Evolutionary conservation across 2,888 invertebrate genomes (phyloP), one percentile per base, ranked within the genome.

Genomic region (Synergus gifuensis): DNA sequence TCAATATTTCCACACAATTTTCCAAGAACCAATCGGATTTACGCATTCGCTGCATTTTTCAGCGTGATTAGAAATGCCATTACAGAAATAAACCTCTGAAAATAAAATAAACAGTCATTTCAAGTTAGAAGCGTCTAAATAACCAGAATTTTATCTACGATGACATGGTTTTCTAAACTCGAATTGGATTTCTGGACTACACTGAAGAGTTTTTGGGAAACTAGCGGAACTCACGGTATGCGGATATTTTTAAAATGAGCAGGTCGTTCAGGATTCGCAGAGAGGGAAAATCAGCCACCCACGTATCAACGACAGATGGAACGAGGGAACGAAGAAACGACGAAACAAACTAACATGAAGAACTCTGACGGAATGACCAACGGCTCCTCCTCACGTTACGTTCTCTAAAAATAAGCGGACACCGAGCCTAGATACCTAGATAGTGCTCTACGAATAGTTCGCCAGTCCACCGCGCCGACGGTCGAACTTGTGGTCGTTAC

Each of bases 341-440:
- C 82, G 78, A 83, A 82, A 79, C 83, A 67, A 78, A 79, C 82
- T 81, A 79, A 83, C 82, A 83, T 85, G 83, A 83, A 76, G 83
- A 79, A 83, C 81, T 63, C 67, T 83, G 83, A 85, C 82, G 82
- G 85, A 84, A 82, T 82, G 83, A 83, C 83, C 81, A 83, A 82
- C 73, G 76, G 85, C 86, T 86, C 85, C 91, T 90, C 87, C 92
- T 92, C 92, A 89, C 91, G 89, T 92, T 92, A 92, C 92, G 91
- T 86, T 88, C 87, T 90, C 92, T 91, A 92, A 91, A 92, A 92
- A 92, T 92, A 92, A 89, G 82, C 88, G 88, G 89, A 91, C 91
- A 91, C 88, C 91, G 92, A 91, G 91, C 92, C 92, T 90, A 92
- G 92, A 92, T 92, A 92, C 92, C 92, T 92, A 92, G 91, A 92